A percentile compares a stretch with the other conserved stretches of the same genome.
Conservation (phyloP, 2,888 invertebrate genomes). For the Allophyes oxyacanthae region DNA sequence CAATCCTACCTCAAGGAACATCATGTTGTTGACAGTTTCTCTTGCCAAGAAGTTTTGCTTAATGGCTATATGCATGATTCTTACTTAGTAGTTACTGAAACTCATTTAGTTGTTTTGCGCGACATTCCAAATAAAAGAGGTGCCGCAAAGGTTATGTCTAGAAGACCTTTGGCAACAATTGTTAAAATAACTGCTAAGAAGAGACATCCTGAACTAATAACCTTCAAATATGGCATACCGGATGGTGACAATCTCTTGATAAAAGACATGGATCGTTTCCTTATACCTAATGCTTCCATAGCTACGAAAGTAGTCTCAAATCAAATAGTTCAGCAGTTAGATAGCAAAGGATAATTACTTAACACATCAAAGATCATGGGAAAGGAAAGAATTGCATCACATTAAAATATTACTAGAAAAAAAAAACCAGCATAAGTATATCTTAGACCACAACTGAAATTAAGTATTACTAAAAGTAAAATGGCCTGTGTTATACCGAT, state of each 20-base stretch:
- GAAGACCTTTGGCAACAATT: constrained; percentile 96
- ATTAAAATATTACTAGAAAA: background rate
- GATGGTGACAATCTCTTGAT: constrained; percentile 94
- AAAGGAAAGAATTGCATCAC: background rate
- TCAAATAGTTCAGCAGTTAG: constrained; percentile 91
- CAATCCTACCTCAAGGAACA: constrained; percentile 95
- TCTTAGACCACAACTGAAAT: too few species aligned
- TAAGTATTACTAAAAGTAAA: too few species aligned
- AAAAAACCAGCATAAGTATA: too few species aligned
- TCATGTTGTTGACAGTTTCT: constrained; percentile 95
- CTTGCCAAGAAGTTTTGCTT: constrained; percentile 97
- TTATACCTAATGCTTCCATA: constrained; percentile 97
- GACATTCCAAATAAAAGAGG: constrained; percentile 94
- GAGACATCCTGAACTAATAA: constrained; percentile 98
- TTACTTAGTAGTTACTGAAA: constrained; percentile 95
- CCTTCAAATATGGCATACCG: constrained; percentile 97
- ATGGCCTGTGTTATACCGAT: too few species aligned
- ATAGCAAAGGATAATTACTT: constrained; percentile 67
- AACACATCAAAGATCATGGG: background rate
- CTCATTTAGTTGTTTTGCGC: constrained; percentile 95
- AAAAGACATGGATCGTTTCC: constrained; percentile 96
- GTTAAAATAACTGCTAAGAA: constrained; percentile 99
- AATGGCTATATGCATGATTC: constrained; percentile 97
- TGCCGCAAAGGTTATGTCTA: constrained; percentile 95
- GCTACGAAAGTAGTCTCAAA: constrained; percentile 97